Percentiles rank a stretch among this genome's conserved stretches.
Evolutionary conservation across 2,888 invertebrate species (phyloP).

Genomic region (Gandaritis pyraliata): DNA sequence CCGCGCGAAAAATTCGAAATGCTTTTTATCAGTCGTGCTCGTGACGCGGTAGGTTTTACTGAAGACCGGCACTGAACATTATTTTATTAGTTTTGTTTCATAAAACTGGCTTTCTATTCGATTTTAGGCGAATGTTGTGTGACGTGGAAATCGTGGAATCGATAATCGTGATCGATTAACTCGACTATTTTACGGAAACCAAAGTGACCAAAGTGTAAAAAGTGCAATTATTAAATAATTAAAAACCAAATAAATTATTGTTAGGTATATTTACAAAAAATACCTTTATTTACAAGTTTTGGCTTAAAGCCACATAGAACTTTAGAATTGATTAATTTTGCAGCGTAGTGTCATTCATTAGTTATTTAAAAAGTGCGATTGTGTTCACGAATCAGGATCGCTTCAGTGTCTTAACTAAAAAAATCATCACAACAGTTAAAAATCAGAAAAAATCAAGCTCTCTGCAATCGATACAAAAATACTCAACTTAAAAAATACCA

Average conservation of each 20-base stretch:
- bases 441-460: too few species aligned
- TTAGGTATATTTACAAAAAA: constrained; percentile 7
- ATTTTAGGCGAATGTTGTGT: constrained; percentile 13
- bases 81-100: not conserved
- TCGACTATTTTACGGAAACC: constrained; percentile 16
- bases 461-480: too few species aligned
- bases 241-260: not conserved
- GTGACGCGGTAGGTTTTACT: constrained; percentile 51
- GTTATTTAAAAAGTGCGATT: not conserved
- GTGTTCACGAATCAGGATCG: not conserved
- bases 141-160: constrained; percentile 14
- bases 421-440: too few species aligned
- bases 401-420: not conserved
- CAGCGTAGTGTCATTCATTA: not conserved
- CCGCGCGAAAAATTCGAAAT: constrained; percentile 84
- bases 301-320: constrained; percentile 15
- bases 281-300: constrained; percentile 8
- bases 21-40: constrained; percentile 78
- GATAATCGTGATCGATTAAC: constrained; percentile 1
- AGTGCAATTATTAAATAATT: constrained; percentile 26
- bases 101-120: not conserved
- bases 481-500: too few species aligned
- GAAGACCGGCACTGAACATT: constrained; percentile 9
- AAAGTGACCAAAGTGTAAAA: constrained; percentile 38
- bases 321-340: not conserved